phyloP scores from a whole-genome alignment of 2,113 vertebrate genomes.

The Menidia beryllina region DNA sequence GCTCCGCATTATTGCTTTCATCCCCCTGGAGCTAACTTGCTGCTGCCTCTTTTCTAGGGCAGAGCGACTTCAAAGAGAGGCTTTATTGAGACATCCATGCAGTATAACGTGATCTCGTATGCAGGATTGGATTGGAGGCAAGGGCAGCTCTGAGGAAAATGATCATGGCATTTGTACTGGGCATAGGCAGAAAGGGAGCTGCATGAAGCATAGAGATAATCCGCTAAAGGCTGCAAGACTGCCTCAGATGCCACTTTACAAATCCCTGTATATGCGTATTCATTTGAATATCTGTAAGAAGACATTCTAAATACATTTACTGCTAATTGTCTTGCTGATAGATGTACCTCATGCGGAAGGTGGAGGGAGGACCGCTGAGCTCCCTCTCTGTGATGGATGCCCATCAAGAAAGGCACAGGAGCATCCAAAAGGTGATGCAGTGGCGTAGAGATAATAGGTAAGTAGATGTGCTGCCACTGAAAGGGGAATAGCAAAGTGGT shows the following conservation, averaged over 20 bases:
- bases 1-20: conserved; percentile 48
- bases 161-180: not conserved
- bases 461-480: conserved; percentile 98
- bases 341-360: conserved; percentile 93
- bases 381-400: conserved; percentile 93
- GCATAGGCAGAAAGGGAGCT: conserved; percentile 7
- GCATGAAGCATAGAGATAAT: conserved; percentile 5
- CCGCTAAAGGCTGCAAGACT: conserved; percentile 20
- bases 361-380: conserved; percentile 94
- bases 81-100: conserved; percentile 60
- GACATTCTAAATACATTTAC: not conserved
- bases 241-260: not conserved
- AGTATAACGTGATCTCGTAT: conserved; percentile 43
- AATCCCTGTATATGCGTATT: conserved; percentile 1
- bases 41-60: conserved; percentile 62
- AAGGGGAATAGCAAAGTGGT: conserved; percentile 94
- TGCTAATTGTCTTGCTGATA: not conserved
- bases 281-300: not conserved
- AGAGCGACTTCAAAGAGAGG: conserved; percentile 67
- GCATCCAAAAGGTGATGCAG: conserved; percentile 96
- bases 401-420: conserved; percentile 96
- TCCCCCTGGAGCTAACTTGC: conserved; percentile 42
- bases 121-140: conserved; percentile 29
- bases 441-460: conserved; percentile 94
- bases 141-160: conserved; percentile 25